Conservation (phyloP, 1,140 invertebrate genomes). For the Aphis craccivora region DNA sequence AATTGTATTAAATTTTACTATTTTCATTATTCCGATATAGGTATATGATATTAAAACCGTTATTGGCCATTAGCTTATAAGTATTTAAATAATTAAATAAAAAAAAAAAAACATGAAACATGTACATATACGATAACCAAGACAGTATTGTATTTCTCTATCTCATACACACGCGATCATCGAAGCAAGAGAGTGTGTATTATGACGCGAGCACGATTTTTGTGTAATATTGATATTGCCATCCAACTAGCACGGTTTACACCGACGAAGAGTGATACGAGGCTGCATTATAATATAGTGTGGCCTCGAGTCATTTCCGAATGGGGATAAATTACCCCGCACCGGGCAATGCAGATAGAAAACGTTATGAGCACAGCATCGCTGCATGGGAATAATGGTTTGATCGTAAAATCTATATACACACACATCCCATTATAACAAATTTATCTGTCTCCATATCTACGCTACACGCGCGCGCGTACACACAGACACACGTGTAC, state of each 20-base stretch:
- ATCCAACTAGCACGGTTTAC: not conserved
- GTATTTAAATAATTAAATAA: not conserved
- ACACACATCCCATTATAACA: constrained; percentile 41
- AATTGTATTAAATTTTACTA: no score
- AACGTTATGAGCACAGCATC: not conserved
- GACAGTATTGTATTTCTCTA: not conserved
- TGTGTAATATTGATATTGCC: constrained; percentile 43
- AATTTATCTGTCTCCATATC: constrained; percentile 53
- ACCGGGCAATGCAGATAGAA: not conserved
- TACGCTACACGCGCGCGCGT: not conserved
- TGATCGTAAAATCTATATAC: constrained; percentile 53
- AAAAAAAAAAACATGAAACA: not conserved
- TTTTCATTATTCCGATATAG: no score
- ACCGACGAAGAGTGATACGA: not conserved
- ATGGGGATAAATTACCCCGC: not conserved
- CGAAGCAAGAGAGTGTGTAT: not conserved
- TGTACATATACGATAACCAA: not conserved
- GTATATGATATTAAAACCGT: not conserved
- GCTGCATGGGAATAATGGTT: constrained; percentile 41
- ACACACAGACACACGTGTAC: not conserved
- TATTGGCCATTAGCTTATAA: not conserved
- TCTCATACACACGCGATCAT: not conserved
- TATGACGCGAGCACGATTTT: constrained; percentile 40
- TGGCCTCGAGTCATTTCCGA: not conserved
- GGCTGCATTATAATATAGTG: not conserved